Evolutionary conservation across 2,113 vertebrate genomes (phyloP).

Genomic region (Charadrius vociferus): DNA sequence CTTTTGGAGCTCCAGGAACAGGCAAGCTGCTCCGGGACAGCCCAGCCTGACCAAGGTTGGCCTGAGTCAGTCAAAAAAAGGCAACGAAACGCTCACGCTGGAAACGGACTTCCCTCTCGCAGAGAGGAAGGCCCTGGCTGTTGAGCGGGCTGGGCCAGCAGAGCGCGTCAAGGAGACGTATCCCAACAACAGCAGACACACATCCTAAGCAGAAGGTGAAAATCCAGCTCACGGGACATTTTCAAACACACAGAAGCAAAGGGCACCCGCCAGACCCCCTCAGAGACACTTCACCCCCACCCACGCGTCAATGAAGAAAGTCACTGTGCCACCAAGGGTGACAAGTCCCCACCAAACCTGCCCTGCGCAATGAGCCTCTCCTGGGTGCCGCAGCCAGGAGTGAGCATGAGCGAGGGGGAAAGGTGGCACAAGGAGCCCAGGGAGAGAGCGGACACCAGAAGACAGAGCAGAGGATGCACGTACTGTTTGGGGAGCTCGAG

Average conservation of each 20-base stretch:
- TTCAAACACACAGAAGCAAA: background rate
- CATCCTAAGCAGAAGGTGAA: background rate
- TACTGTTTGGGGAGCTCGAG: constrained; percentile 80
- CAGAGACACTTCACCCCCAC: background rate
- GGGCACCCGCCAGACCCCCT: background rate
- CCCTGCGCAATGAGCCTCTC: background rate
- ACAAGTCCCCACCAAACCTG: no score
- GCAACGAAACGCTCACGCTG: background rate
- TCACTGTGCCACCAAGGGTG: background rate
- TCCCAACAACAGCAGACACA: background rate
- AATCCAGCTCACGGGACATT: background rate
- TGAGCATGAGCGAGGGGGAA: background rate
- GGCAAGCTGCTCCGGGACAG: background rate
- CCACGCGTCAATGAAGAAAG: background rate
- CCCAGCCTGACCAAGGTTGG: background rate
- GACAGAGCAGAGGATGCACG: constrained; percentile 40
- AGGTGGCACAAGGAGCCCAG: background rate
- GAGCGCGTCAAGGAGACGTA: background rate
- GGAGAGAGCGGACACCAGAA: background rate
- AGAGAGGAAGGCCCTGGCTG: background rate
- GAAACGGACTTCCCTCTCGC: background rate
- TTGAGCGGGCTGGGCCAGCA: background rate
- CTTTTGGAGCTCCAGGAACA: background rate
- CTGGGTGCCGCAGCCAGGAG: background rate
- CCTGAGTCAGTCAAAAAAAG: background rate